A percentile compares a stretch with the other conserved stretches of the same genome.
Evolutionary conservation across 2,797 vertebrate genomes (phyloP).

Genomic region (Coreius guichenoti): DNA sequence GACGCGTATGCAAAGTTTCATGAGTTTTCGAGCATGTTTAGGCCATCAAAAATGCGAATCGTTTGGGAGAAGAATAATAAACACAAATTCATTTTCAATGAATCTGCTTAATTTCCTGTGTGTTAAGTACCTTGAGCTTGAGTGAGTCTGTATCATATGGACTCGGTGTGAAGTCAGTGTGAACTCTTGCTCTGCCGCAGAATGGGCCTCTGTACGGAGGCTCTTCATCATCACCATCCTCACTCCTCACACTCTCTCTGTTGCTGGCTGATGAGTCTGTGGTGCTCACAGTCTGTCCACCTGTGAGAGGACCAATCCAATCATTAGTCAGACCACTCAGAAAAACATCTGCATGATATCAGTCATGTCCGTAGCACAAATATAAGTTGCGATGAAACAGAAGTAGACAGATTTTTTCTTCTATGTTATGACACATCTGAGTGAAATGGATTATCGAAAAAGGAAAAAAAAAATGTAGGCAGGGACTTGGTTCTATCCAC

Average conservation of each 20-base stretch:
- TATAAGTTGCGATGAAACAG: background rate
- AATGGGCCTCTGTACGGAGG: slow-evolving; percentile 95
- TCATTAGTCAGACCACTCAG: background rate
- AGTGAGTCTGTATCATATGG: slow-evolving; percentile 97
- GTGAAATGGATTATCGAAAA: background rate
- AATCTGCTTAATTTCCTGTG: slow-evolving; percentile 13
- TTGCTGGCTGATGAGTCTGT: slow-evolving; percentile 98
- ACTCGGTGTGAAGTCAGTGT: slow-evolving; percentile 97
- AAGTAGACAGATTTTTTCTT: background rate
- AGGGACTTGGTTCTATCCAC: background rate
- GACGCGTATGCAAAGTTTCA: no score
- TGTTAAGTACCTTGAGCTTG: slow-evolving; percentile 88
- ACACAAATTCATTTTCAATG: background rate
- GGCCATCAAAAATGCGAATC: no score
- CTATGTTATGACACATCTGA: background rate
- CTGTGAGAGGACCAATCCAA: slow-evolving; percentile 70
- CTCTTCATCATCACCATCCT: slow-evolving; percentile 97
- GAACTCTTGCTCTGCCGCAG: slow-evolving; percentile 93
- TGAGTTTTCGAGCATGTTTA: no score
- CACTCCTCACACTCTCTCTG: slow-evolving; percentile 97
- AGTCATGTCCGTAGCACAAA: background rate
- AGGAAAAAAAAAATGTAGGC: background rate
- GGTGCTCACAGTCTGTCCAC: slow-evolving; percentile 97
- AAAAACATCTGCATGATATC: background rate
- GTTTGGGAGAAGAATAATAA: no score